A percentile compares a stretch with the other conserved stretches of the same genome.
Evolutionary conservation across 2,113 vertebrate species (phyloP).

Genomic region (Sula dactylatra): DNA sequence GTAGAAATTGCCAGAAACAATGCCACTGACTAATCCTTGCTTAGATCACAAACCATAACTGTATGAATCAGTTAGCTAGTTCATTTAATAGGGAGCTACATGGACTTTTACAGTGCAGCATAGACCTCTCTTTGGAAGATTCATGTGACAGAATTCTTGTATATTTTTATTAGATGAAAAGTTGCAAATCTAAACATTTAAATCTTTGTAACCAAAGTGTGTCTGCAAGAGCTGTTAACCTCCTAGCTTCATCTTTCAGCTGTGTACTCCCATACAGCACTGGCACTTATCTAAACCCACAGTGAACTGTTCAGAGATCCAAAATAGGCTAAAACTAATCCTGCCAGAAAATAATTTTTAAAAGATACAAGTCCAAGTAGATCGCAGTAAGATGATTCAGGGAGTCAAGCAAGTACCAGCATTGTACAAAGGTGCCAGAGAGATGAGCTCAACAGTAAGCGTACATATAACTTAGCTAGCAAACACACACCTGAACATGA

Average conservation of each 20-base stretch:
- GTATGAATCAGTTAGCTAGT: neutral
- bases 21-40: neutral
- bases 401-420: neutral
- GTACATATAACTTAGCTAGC: neutral
- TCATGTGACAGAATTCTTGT: neutral
- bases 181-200: neutral
- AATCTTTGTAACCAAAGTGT: neutral
- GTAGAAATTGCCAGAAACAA: constrained; percentile 3
- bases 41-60: neutral
- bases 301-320: neutral
- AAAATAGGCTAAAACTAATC: neutral
- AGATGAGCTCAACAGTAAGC: neutral
- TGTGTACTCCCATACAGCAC: neutral
- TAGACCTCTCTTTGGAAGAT: neutral
- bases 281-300: neutral
- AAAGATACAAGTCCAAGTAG: neutral
- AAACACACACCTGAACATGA: neutral
- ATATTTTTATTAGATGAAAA: neutral
- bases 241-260: neutral
- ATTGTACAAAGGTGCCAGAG: neutral
- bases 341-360: neutral
- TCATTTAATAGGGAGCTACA: neutral
- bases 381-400: neutral
- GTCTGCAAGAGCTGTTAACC: neutral
- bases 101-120: neutral